Conservation (phyloP, 2,888 invertebrate genomes). For the Brenthis daphne region DNA sequence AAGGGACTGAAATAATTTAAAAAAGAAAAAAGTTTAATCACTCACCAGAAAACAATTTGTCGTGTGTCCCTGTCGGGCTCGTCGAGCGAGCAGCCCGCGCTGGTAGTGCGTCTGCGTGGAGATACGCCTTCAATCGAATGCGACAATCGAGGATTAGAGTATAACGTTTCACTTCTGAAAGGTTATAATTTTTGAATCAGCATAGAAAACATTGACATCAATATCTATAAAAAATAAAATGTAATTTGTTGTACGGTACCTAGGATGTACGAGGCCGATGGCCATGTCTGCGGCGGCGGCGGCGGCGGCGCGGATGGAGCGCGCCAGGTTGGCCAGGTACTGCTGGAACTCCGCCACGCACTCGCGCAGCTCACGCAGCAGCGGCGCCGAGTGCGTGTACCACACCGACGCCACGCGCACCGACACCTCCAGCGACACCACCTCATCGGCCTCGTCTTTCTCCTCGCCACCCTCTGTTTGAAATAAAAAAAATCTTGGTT, state of each 20-base stretch:
- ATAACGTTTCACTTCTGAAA: conserved; percentile 78
- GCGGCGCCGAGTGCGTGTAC: conserved; percentile 95
- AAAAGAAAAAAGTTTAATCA: not conserved
- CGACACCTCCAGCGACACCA: conserved; percentile 56
- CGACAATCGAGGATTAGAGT: conserved; percentile 80
- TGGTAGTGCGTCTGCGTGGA: conserved; percentile 69
- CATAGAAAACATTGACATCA: not conserved
- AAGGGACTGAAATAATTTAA: not conserved
- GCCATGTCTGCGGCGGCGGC: conserved; percentile 97
- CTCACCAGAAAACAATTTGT: conserved; percentile 65
- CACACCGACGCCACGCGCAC: conserved; percentile 93
- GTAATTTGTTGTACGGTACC: conserved; percentile 49
- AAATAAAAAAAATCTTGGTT: not conserved
- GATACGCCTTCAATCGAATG: conserved; percentile 71
- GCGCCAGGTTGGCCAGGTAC: conserved; percentile 91
- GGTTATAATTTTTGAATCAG: not conserved
- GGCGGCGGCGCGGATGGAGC: conserved; percentile 94
- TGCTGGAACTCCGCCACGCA: conserved; percentile 96
- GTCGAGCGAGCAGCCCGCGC: conserved; percentile 69
- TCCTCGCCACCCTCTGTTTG: not conserved
- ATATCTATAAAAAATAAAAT: not conserved
- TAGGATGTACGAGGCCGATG: conserved; percentile 91
- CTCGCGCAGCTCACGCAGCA: conserved; percentile 92
- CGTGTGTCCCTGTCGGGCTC: conserved; percentile 65
- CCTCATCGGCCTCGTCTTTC: conserved; percentile 39